Evolutionary conservation across 2,888 invertebrate species (phyloP), one percentile per base, ranked within the genome.

Genomic region (Polymixis lichenea): DNA sequence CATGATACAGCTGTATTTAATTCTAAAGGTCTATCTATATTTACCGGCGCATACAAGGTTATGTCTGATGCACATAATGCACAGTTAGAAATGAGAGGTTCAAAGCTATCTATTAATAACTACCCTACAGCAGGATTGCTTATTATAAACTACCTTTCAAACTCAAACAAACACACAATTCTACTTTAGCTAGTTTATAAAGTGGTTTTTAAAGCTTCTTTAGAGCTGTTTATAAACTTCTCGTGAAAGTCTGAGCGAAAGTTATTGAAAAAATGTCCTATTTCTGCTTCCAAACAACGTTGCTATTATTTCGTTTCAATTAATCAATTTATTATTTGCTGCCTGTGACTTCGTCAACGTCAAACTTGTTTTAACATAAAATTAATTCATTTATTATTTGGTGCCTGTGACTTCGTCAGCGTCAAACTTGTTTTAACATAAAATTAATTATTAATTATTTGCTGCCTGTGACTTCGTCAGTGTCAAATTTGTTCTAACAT

Each of bases 41-140:
- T 53, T 46, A 80, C 1, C 7, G 38, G 80, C 65, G 66, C 78
- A 75, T 46, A 15, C 49, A 46, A 56, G 22, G 43, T 43, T 32
- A 74, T 22, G 5, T 25, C 15, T 46, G 51, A 46, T 75, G 55
- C 75, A 66, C 0, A 51, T 62, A 67, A 51, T 15, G n/a, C 32
- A n/a, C 13, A 66, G 60, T 74, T 62, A 56, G 25, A 65, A 74
- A 65, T 79, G 74, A 82, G 51, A n/a, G 17, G 67, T 64, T 75
- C 72, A 65, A 75, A 85, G 75, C 55, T 71, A 7, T 56, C 46
- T 83, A 85, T 78, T 70, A 62, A 64, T 85, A 82, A 19, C n/a
- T n/a, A n/a, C 62, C 72, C 72, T 19, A 25, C 51, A 32, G 32
- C 22, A n/a, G 19, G 71, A 51, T 67, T n/a, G 70, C 13, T 53